Base-by-base conservation (phyloP, 2,888 invertebrate species). In the Spodoptera exigua region DNA sequence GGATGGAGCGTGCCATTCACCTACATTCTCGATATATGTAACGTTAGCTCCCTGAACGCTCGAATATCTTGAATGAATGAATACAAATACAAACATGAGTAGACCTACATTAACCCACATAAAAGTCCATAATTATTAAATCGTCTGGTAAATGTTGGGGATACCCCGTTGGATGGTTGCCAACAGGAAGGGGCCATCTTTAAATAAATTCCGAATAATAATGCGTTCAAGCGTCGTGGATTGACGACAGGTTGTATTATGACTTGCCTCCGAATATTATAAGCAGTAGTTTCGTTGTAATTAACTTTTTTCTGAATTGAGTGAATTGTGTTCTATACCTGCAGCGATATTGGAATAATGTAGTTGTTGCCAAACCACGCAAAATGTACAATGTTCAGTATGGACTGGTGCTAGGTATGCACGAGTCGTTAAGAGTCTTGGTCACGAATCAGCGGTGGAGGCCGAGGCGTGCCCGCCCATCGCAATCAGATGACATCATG, bases 131-230 rank as follows among this genome's bases (percentile, higher is more conserved):
- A 91, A 91, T 91, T 89, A 91, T 89, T 89, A 88, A 88, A 91
- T 89, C 89, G 91, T 92, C 91, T 91, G 89, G 89, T 90, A 88
- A 88, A 88, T 86, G 86, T 82, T 81, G 90, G 93, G 92, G 91
- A 88, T 91, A 89, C 92, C 93, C 92, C 88, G 85, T 89, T 93
- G 93, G 93, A 89, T 76, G 67, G 77, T 65, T 82, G 93, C 93
- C 93, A 93, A 91, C 88, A 89, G 92, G 90, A 91, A 92, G 89
- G 83, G 80, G 85, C 84, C 80, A 87, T 88, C 89, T 90, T 87
- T 89, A 89, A 90, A 90, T 89, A 91, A 89, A 91, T 90, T 87
- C 85, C 76, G 85, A 87, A 90, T 89, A 88, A 89, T 89, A 89
- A 91, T 85, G 81, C 74, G 81, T 79, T 78, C 67, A 77, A 79